Conservation (phyloP, 2,113 vertebrate genomes). For the Ellobius talpinus region DNA sequence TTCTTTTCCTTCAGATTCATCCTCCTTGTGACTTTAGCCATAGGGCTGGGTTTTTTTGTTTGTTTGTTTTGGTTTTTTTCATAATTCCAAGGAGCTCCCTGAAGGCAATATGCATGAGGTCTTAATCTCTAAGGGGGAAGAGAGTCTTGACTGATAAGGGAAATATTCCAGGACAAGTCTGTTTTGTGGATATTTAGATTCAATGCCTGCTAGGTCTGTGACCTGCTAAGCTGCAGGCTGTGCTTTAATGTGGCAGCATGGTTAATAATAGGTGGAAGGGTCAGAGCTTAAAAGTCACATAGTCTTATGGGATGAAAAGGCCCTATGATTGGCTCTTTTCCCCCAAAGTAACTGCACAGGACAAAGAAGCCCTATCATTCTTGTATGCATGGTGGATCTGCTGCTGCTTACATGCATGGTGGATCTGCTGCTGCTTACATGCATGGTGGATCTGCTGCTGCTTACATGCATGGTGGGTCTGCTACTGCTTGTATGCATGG, state of each 20-base stretch:
- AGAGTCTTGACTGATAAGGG: neutral
- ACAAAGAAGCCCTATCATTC: neutral
- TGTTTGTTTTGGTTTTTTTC: too few species aligned
- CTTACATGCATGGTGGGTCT: neutral
- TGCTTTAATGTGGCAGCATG: too few species aligned
- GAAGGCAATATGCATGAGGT: neutral
- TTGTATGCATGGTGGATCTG: too few species aligned
- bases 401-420: neutral
- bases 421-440: neutral
- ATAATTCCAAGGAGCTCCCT: neutral
- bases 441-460: neutral
- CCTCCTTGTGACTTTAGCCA: neutral
- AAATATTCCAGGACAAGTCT: neutral
- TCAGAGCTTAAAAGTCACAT: neutral
- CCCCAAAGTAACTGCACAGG: neutral
- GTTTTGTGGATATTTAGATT: neutral
- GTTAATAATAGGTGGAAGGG: neutral
- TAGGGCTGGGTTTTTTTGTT: neutral
- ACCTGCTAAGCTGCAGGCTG: neutral
- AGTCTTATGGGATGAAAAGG: neutral
- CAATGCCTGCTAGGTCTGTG: neutral
- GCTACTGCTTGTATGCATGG: neutral
- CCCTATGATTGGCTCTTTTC: neutral
- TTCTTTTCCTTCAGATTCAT: neutral
- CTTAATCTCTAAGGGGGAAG: neutral